Conservation (phyloP, 1,140 invertebrate genomes). For the Phortica variegata region DNA sequence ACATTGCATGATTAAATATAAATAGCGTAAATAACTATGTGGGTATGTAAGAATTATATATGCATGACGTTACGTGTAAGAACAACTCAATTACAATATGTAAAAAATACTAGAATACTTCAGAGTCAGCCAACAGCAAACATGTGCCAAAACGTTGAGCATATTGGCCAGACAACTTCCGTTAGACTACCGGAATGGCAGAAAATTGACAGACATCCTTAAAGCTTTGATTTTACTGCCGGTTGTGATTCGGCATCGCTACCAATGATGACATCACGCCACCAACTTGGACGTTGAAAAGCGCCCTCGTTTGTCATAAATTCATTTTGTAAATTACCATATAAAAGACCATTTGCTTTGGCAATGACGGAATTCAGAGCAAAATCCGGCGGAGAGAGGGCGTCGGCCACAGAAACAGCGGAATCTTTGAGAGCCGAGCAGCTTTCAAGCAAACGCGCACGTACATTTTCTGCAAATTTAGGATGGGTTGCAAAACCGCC, state of each 20-base stretch:
- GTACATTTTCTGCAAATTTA: constrained; percentile 60
- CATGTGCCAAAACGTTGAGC: too few relatives aligned
- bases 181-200: too few relatives aligned
- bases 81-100: too few relatives aligned
- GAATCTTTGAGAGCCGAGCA: constrained; percentile 75
- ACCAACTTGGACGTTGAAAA: constrained; percentile 76
- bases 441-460: constrained; percentile 67
- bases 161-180: too few relatives aligned
- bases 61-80: too few relatives aligned
- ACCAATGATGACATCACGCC: constrained; percentile 72
- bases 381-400: constrained; percentile 84
- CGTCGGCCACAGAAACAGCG: constrained; percentile 78
- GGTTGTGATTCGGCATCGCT: too few relatives aligned
- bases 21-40: too few relatives aligned
- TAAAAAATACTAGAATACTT: too few relatives aligned
- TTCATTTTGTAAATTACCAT: constrained; percentile 77
- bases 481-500: constrained; percentile 66
- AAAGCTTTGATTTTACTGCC: constrained; percentile 42
- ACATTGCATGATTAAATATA: too few relatives aligned
- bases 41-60: too few relatives aligned
- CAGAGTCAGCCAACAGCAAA: too few relatives aligned
- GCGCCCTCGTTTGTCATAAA: constrained; percentile 71
- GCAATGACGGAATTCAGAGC: constrained; percentile 84
- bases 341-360: constrained; percentile 80
- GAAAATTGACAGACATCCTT: neutral